phyloP scores from a whole-genome alignment of 1,140 invertebrate species.

The Drosophila sechellia region DNA sequence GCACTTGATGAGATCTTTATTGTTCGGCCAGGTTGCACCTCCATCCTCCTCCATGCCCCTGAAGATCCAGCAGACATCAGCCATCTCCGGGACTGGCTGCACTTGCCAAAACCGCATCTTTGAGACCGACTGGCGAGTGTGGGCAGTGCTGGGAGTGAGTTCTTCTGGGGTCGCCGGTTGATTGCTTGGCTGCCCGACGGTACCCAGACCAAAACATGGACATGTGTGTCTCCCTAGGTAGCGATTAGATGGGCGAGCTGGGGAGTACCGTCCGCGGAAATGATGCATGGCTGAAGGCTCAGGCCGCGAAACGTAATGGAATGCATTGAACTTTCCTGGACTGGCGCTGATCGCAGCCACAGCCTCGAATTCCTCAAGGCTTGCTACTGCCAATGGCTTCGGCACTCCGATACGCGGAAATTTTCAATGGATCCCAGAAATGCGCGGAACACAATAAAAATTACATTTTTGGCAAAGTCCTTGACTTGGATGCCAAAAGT shows the following conservation, averaged over 20 bases:
- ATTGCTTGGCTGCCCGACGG: conserved; percentile 39
- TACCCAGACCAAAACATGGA: conserved; percentile 5
- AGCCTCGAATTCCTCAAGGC: not conserved
- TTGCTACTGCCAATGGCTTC: not conserved
- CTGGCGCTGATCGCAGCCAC: conserved; percentile 9
- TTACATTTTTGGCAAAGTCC: conserved; percentile 61
- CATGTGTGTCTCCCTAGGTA: conserved; percentile 49
- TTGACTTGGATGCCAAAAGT: conserved; percentile 72
- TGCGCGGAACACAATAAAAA: conserved; percentile 65
- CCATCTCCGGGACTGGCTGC: not conserved
- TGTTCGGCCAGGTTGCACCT: conserved; percentile 34
- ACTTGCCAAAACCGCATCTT: conserved; percentile 31
- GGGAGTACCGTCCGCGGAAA: conserved; percentile 21
- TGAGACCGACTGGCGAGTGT: conserved; percentile 35
- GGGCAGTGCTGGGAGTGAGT: conserved; percentile 34
- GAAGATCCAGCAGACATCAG: not conserved
- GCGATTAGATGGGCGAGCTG: conserved; percentile 58
- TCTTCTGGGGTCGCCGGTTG: conserved; percentile 42
- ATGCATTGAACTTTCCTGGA: conserved; percentile 39
- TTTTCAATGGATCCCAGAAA: conserved; percentile 42
- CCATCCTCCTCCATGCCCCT: not conserved
- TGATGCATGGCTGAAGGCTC: conserved; percentile 23
- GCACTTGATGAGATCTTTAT: conserved; percentile 81
- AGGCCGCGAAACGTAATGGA: conserved; percentile 33
- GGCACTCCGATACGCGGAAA: not conserved